Evolutionary conservation across 2,113 vertebrate species (phyloP).

Genomic region (Myotis yumanensis): DNA sequence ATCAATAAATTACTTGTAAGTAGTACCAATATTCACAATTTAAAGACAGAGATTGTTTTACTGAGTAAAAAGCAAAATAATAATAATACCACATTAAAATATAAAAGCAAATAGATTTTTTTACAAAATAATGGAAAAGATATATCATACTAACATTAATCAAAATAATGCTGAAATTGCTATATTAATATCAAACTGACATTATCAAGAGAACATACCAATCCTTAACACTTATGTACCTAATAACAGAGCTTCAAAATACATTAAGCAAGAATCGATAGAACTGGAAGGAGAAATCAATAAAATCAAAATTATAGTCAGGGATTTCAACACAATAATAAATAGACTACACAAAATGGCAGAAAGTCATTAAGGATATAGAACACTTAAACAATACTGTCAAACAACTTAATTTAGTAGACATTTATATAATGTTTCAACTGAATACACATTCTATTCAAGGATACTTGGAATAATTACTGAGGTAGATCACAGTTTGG

Average conservation of each 20-base stretch:
- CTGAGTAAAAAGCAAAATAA: background rate
- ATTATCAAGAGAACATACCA: background rate
- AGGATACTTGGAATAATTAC: background rate
- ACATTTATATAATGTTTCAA: background rate
- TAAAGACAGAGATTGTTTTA: background rate
- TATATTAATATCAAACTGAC: background rate
- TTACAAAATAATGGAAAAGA: background rate
- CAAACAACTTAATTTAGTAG: background rate
- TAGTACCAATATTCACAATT: background rate
- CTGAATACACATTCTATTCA: background rate
- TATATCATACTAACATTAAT: background rate
- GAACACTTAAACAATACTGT: background rate
- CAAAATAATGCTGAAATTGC: background rate
- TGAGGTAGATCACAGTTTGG: background rate
- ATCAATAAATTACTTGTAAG: background rate
- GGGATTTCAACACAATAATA: constrained; percentile 5
- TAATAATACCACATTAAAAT: background rate
- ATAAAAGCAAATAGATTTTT: background rate
- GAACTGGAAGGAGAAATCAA: background rate
- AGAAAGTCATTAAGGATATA: background rate
- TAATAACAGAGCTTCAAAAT: background rate
- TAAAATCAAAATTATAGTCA: background rate
- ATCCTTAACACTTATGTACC: background rate
- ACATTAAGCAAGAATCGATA: background rate
- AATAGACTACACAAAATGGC: background rate